phyloP scores from a whole-genome alignment of 2,113 vertebrate species.

The Hylia prasina region DNA sequence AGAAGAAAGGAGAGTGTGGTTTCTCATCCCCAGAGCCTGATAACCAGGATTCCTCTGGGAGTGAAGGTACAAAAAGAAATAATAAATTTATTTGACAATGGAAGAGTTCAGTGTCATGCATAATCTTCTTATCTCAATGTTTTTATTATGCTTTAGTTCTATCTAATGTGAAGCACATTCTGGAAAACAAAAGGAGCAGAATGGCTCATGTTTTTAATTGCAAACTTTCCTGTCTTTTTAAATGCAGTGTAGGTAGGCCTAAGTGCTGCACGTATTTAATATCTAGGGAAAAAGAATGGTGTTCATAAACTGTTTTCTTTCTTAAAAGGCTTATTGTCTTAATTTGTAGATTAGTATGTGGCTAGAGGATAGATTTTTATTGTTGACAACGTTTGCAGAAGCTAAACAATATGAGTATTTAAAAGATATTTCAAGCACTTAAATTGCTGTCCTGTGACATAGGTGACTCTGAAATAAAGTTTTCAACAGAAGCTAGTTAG shows the following conservation, averaged over 20 bases:
- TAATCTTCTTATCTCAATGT: neutral
- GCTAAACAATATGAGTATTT: neutral
- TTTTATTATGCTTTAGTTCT: neutral
- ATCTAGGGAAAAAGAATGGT: neutral
- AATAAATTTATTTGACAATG: neutral
- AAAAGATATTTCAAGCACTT: neutral
- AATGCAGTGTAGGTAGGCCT: neutral
- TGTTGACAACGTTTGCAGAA: neutral
- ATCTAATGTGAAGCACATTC: accelerated
- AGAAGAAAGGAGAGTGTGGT: slow-evolving; percentile 87
- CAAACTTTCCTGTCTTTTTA: neutral
- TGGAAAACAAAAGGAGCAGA: neutral
- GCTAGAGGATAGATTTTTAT: neutral
- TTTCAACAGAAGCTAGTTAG: neutral
- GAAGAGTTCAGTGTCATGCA: neutral
- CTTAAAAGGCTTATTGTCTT: neutral
- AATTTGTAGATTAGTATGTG: neutral
- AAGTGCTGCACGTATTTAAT: neutral
- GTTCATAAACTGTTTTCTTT: neutral
- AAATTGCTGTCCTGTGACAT: neutral
- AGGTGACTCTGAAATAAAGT: neutral
- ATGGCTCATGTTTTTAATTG: neutral
- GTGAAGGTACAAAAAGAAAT: slow-evolving; percentile 80
- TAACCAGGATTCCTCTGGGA: slow-evolving; percentile 93
- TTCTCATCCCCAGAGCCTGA: slow-evolving; percentile 95